Conservation (phyloP, 2,888 invertebrate species). For the Argyresthia goedartella region DNA sequence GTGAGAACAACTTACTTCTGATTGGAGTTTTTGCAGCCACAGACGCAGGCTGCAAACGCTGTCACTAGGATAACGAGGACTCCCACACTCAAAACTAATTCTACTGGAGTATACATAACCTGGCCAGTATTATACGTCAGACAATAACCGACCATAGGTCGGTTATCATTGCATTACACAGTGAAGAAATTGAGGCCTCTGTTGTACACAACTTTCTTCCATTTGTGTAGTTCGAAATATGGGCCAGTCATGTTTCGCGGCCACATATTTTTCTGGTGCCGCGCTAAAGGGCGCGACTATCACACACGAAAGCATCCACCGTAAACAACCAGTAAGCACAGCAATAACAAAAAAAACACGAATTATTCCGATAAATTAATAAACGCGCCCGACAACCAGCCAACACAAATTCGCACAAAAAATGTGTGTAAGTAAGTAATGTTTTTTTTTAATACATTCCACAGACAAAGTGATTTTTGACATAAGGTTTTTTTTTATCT, state of each 20-base stretch:
- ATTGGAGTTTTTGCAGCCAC: slow-evolving; percentile 80
- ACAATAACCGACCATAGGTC: slow-evolving; percentile 19
- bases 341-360: too few relatives aligned
- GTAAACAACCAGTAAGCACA: too few relatives aligned
- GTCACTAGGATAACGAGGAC: slow-evolving; percentile 56
- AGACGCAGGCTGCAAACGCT: slow-evolving; percentile 76
- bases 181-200: slow-evolving; percentile 42
- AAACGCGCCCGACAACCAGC: not conserved
- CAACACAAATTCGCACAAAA: not conserved
- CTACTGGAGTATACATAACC: slow-evolving; percentile 56
- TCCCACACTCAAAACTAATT: slow-evolving; percentile 54
- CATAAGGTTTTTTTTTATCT: not conserved
- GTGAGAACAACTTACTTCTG: slow-evolving; percentile 74
- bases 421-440: too few relatives aligned
- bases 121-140: slow-evolving; percentile 12
- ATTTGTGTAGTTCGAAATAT: slow-evolving; percentile 58
- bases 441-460: not conserved
- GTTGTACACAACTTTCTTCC: slow-evolving; percentile 54
- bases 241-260: slow-evolving; percentile 31
- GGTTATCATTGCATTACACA: slow-evolving; percentile 37
- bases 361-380: not conserved
- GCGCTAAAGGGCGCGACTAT: not conserved
- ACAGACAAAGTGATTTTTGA: not conserved
- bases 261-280: not conserved
- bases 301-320: too few relatives aligned